phyloP scores from a whole-genome alignment of 1,140 invertebrate genomes.

The Drosophila baimaii region DNA sequence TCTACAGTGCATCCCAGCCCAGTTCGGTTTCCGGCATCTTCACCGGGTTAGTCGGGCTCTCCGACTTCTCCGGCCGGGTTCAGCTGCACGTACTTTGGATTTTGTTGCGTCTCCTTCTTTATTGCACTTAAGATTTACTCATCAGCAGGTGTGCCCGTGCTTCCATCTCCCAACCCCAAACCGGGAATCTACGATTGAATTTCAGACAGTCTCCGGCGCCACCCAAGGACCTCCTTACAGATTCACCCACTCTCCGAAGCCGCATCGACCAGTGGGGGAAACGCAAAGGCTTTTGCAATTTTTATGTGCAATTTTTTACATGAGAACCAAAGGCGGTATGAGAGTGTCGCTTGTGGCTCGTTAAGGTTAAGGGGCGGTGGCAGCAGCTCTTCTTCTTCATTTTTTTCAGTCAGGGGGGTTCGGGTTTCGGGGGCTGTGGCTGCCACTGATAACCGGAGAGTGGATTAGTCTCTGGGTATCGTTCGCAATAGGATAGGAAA shows the following conservation, averaged over 20 bases:
- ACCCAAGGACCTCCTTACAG: conserved; percentile 11
- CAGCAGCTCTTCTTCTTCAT: background rate
- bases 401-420: too few relatives aligned
- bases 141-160: conserved; percentile 75
- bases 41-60: conserved; percentile 20
- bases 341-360: conserved; percentile 73
- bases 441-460: conserved; percentile 39
- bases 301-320: conserved; percentile 78
- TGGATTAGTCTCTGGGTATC: conserved; percentile 43
- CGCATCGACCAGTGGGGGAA: conserved; percentile 21
- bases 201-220: conserved; percentile 48
- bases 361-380: conserved; percentile 57
- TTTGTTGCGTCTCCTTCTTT: conserved; percentile 74
- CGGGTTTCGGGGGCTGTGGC: conserved; percentile 1
- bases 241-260: conserved; percentile 12
- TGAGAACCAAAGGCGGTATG: conserved; percentile 47
- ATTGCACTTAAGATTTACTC: conserved; percentile 83
- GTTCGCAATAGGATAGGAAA: conserved; percentile 17
- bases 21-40: conserved; percentile 12
- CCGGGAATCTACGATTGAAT: conserved; percentile 73
- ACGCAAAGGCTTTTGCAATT: conserved; percentile 69
- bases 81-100: conserved; percentile 81
- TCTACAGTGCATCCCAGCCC: background rate
- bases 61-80: conserved; percentile 32
- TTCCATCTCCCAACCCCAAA: conserved; percentile 32